Evolutionary conservation across 2,888 invertebrate species (phyloP).

Genomic region (Aleiodes alternator): DNA sequence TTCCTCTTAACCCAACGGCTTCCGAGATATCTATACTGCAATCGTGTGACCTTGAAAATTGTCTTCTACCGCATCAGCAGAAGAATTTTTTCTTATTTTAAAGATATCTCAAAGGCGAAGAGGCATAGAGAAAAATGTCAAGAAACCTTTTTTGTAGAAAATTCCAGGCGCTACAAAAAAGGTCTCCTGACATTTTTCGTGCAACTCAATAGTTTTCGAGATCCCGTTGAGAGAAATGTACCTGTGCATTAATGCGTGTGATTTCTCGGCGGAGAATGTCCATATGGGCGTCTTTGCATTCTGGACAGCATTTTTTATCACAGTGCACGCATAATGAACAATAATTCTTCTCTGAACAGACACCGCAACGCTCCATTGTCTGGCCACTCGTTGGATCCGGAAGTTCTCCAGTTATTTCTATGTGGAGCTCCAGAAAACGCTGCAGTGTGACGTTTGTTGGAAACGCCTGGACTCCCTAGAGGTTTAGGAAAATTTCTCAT

Average conservation of each 20-base stretch:
- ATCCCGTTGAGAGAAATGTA: constrained; percentile 55
- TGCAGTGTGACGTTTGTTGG: constrained; percentile 97
- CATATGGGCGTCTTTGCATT: constrained; percentile 97
- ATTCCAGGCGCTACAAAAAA: no score
- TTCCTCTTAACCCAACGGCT: no score
- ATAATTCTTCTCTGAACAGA: constrained; percentile 94
- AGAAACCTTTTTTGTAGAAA: no score
- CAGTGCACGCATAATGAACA: constrained; percentile 95
- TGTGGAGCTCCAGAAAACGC: constrained; percentile 95
- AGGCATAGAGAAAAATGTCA: no score
- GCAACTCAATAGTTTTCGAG: no score
- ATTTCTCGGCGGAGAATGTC: constrained; percentile 96
- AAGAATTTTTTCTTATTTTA: no score
- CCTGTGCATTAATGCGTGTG: constrained; percentile 90
- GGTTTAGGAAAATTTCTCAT: constrained; percentile 12
- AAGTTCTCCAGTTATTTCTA: constrained; percentile 93
- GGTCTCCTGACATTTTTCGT: no score
- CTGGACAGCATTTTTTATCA: constrained; percentile 97
- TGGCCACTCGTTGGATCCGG: constrained; percentile 94
- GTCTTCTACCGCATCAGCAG: no score
- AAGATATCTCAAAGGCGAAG: no score
- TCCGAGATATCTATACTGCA: no score
- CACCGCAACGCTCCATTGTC: constrained; percentile 94
- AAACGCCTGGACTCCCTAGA: constrained; percentile 84
- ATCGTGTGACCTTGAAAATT: no score